A percentile compares a stretch with the other conserved stretches of the same genome.
Conservation (phyloP, 1,140 invertebrate genomes). For the Aphelinus atriplicis region DNA sequence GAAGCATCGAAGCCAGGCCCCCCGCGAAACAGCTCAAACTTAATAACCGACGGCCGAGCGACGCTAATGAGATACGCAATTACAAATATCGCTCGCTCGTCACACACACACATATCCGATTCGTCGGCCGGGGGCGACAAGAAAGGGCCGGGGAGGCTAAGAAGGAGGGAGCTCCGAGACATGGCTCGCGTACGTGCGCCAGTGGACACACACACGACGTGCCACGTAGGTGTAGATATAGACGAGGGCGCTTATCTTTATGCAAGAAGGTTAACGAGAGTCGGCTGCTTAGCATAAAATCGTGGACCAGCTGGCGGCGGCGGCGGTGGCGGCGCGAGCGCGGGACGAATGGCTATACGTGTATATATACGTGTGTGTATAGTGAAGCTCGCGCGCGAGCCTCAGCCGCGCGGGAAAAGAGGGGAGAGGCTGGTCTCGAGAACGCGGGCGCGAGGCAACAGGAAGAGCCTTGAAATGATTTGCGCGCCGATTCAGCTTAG, state of each 20-base stretch:
- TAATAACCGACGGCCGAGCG: neutral
- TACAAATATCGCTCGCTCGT: constrained; percentile 6
- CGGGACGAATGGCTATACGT: neutral
- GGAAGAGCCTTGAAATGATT: constrained; percentile 47
- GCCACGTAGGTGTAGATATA: too few relatives aligned
- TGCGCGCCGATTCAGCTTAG: constrained; percentile 46
- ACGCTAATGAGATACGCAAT: constrained; percentile 22
- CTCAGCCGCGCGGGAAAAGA: neutral
- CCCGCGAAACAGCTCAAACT: neutral
- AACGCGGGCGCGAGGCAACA: constrained; percentile 13
- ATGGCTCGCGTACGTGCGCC: neutral
- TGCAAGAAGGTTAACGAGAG: constrained; percentile 50
- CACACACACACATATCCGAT: neutral
- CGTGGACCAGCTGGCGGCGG: constrained; percentile 26
- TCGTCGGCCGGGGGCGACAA: neutral
- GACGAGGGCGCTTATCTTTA: constrained; percentile 32
- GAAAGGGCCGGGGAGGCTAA: neutral
- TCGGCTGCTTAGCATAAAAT: constrained; percentile 52
- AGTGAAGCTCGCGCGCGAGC: neutral
- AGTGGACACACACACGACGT: neutral
- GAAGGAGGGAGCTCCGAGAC: neutral
- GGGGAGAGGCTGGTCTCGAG: neutral
- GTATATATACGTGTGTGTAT: neutral
- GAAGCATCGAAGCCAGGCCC: neutral
- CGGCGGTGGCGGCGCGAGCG: constrained; percentile 31